phyloP scores from a whole-genome alignment of 2,888 invertebrate genomes.

The Cheilosia variabilis region DNA sequence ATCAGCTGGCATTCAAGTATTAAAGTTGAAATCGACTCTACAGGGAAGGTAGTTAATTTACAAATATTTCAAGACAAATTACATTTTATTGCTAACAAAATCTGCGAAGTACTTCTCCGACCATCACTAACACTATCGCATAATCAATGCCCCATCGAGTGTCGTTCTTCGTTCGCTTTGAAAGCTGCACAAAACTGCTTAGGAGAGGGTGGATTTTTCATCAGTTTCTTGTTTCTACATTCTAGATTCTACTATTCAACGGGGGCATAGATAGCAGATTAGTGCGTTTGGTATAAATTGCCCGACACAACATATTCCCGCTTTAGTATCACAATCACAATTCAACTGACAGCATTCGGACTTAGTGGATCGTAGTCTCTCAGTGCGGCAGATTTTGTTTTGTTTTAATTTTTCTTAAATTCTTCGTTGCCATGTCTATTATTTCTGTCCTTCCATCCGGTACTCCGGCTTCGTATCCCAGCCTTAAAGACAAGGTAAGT shows the following conservation, averaged over 20 bases:
- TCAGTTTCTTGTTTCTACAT: constrained; percentile 14
- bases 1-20: too few relatives aligned
- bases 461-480: constrained; percentile 26
- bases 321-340: constrained; percentile 66
- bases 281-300: constrained; percentile 66
- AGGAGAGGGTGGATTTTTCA: constrained; percentile 31
- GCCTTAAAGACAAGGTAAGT: constrained; percentile 63
- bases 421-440: constrained; percentile 39
- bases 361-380: constrained; percentile 3
- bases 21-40: too few relatives aligned
- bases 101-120: too few relatives aligned
- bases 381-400: neutral
- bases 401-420: neutral
- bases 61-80: too few relatives aligned
- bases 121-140: too few relatives aligned
- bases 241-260: neutral
- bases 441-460: constrained; percentile 48
- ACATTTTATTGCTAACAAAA: too few relatives aligned
- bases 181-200: constrained; percentile 28
- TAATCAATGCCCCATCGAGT: too few relatives aligned
- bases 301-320: constrained; percentile 28
- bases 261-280: constrained; percentile 31
- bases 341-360: constrained; percentile 39
- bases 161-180: too few relatives aligned
- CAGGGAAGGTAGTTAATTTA: too few relatives aligned